Conservation (phyloP, 1,140 invertebrate genomes). For the Neodiprion lecontei region DNA sequence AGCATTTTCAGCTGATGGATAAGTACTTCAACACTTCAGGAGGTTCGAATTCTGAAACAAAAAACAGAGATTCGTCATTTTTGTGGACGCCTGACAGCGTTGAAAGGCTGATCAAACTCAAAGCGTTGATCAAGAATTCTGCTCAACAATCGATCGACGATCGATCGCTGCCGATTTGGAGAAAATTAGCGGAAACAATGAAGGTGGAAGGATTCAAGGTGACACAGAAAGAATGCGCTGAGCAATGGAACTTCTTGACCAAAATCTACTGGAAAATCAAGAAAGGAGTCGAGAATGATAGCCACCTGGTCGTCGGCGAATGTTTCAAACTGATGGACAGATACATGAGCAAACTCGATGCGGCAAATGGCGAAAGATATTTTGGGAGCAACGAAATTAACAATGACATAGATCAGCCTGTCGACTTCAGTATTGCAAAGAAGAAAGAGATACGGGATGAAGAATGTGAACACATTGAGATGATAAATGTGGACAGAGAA, state of each 20-base stretch:
- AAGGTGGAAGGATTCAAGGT: background rate
- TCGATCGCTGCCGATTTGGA: background rate
- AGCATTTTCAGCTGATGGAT: background rate
- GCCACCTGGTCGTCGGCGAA: background rate
- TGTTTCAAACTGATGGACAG: background rate
- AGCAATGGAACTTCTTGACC: background rate
- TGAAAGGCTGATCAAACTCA: background rate
- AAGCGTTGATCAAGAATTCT: background rate
- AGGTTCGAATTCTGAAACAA: background rate
- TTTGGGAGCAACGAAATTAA: background rate
- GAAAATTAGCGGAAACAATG: background rate
- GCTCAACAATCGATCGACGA: background rate
- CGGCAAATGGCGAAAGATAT: background rate
- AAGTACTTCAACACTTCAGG: background rate
- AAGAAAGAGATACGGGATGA: background rate
- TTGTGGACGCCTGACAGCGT: background rate
- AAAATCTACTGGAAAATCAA: background rate
- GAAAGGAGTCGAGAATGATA: background rate
- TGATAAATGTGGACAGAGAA: no score
- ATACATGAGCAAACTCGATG: background rate
- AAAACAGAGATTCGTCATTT: background rate
- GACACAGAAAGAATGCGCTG: background rate
- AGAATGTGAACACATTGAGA: background rate
- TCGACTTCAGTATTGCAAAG: background rate
- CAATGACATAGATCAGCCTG: background rate